phyloP scores from a whole-genome alignment of 2,888 invertebrate genomes.

The Achlya flavicornis region DNA sequence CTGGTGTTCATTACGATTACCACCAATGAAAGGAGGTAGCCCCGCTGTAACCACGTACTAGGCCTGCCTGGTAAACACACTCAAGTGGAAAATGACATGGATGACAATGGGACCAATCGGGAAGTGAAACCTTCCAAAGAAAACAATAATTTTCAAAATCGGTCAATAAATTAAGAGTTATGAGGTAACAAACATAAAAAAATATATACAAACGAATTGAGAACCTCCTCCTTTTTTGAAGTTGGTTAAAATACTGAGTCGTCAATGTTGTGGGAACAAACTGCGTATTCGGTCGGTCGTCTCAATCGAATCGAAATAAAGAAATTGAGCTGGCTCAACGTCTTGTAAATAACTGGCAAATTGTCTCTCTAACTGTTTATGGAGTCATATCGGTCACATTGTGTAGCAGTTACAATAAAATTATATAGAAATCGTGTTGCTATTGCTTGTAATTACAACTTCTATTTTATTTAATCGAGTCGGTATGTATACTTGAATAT shows the following conservation, averaged over 20 bases:
- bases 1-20: too few species aligned
- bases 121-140: too few species aligned
- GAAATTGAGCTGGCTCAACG: conserved; percentile 64
- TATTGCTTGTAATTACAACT: conserved; percentile 39
- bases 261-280: conserved; percentile 45
- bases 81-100: too few species aligned
- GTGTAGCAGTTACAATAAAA: conserved; percentile 55
- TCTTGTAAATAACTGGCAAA: conserved; percentile 63
- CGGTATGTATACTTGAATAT: neutral
- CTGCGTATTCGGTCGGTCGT: conserved; percentile 38
- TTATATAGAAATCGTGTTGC: conserved; percentile 56
- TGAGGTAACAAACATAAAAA: too few species aligned
- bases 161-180: too few species aligned
- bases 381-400: conserved; percentile 54
- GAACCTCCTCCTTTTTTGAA: too few species aligned
- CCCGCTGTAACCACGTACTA: too few species aligned
- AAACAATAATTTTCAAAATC: too few species aligned
- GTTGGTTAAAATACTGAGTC: neutral
- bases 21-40: too few species aligned
- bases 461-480: conserved; percentile 23
- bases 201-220: too few species aligned
- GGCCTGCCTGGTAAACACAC: too few species aligned
- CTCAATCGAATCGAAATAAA: conserved; percentile 62
- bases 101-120: too few species aligned
- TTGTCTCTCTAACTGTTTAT: conserved; percentile 57